phyloP scores from a whole-genome alignment of 2,797 vertebrate species.

The Sebastes itinus region DNA sequence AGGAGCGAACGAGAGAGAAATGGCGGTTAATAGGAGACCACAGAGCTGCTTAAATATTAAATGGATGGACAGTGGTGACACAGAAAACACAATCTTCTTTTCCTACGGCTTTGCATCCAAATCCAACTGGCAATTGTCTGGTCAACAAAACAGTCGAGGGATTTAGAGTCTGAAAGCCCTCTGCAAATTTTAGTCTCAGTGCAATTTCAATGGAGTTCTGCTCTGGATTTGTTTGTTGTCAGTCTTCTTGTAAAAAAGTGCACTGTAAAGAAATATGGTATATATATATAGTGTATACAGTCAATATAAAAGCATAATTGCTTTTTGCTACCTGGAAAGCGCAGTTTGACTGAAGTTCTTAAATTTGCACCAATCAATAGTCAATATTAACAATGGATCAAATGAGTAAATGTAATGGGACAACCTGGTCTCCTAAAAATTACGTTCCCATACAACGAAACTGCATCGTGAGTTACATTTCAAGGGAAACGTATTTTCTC shows the following conservation, averaged over 20 bases:
- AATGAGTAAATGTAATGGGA: not conserved
- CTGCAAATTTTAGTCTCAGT: conserved; percentile 20
- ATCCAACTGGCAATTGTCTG: conserved; percentile 66
- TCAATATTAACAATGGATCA: not conserved
- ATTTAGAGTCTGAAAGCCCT: conserved; percentile 59
- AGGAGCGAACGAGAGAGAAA: conserved; percentile 31
- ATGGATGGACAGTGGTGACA: conserved; percentile 58
- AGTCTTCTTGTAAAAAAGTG: not conserved
- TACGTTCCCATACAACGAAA: not conserved
- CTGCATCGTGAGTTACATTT: not conserved
- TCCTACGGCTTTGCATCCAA: conserved; percentile 66
- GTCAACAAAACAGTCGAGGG: conserved; percentile 57
- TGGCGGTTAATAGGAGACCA: conserved; percentile 35
- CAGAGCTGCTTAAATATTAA: conserved; percentile 76
- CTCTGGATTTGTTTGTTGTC: not conserved
- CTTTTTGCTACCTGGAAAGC: not conserved
- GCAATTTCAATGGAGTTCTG: conserved; percentile 2
- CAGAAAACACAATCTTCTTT: conserved; percentile 71
- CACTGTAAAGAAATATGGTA: not conserved
- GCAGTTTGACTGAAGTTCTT: not conserved
- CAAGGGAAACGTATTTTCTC: not conserved
- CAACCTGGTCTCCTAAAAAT: not conserved
- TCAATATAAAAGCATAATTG: not conserved
- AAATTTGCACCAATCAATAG: not conserved
- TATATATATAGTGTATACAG: not conserved